Percentiles rank a stretch among this genome's conserved stretches.
These are phyloP conservation scores for Athetis lepigone DNA, from an alignment of 2,888 invertebrate genomes.

Conservation along the genomic window DNA sequence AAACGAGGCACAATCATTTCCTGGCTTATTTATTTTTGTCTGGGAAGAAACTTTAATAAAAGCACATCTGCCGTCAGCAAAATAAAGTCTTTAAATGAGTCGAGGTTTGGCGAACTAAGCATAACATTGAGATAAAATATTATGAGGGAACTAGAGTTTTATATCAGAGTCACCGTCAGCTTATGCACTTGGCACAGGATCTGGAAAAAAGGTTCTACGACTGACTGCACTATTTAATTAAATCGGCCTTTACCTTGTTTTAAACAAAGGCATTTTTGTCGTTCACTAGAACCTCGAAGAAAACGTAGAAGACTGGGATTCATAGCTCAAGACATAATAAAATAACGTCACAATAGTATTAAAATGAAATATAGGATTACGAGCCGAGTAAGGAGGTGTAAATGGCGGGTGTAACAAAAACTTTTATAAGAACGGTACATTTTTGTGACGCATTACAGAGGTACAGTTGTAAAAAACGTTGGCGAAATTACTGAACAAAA, in stretches of 20 bases:
- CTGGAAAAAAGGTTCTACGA: not conserved
- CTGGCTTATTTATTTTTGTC: constrained; percentile 46
- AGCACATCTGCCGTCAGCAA: constrained; percentile 29
- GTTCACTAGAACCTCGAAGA: constrained; percentile 8
- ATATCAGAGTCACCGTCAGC: constrained; percentile 4
- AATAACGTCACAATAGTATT: constrained; percentile 43
- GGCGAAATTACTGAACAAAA: constrained; percentile 58
- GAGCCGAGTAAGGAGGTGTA: constrained; percentile 42
- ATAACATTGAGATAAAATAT: constrained; percentile 37
- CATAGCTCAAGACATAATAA: constrained; percentile 25
- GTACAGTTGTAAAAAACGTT: constrained; percentile 48
- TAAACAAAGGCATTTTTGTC: not conserved
- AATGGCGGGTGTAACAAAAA: constrained; percentile 44
- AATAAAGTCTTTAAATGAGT: constrained; percentile 31
- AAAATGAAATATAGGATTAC: constrained; percentile 50
- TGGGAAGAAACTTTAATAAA: constrained; percentile 45
- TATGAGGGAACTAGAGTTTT: constrained; percentile 16
- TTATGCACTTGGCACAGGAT: constrained; percentile 3
- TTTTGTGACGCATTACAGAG: constrained; percentile 40
- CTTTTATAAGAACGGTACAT: constrained; percentile 43
- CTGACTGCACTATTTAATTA: constrained; percentile 25
- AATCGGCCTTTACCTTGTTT: constrained; percentile 19
- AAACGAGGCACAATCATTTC: constrained; percentile 27
- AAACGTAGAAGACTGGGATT: constrained; percentile 23
- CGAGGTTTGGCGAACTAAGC: constrained; percentile 9